Base-by-base conservation (phyloP, 2,888 invertebrate species). In the Yponomeuta malinellus region DNA sequence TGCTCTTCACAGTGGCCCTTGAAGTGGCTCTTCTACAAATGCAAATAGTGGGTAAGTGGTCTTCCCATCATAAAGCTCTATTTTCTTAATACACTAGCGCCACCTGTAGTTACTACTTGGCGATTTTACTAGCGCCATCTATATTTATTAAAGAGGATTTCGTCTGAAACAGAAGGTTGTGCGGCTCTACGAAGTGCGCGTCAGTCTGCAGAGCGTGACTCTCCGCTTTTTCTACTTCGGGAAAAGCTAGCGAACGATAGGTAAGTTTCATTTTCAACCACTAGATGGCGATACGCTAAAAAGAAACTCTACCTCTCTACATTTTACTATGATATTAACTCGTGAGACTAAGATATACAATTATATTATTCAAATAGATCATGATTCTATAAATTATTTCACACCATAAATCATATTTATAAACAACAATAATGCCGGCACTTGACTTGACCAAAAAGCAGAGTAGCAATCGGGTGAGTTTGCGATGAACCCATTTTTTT, bases 1-100 rank as follows among this genome's bases (percentile, higher is more conserved):
- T 90, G 52, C 77, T 90, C 29, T 87, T 90, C 73, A 85, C 87
- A 48, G 76, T 90, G 73, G 81, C 82, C 72, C 78, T 91, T 72
- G 90, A 90, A 82, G 86, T 87, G 72, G 79, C 81, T 71, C 78
- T 90, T 73, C 82, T 86, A 71, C 90, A 90, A 78, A 81, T 89
- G 77, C 78, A 75, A 72, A 85, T 89, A 73, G 76, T 86, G 72
- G 87, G 90, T 89, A 75, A 79, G 84, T 78, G 48, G 48, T n/a
- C 33, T 65, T 65, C 31, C 10, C 43, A 43, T 43, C 43, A 5
- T 43, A 43, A 8, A 43, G 43, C 43, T 2, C 29, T 29, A 12
- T 65, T 65, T 31, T 33, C 29, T 10, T 29, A 12, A 4, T 8
- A 65, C 5, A 65, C 65, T 65, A 31, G 12, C 29, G 33, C 12